Base-by-base conservation (phyloP, 2,888 invertebrate genomes). In the Minunthozetes semirufus region DNA sequence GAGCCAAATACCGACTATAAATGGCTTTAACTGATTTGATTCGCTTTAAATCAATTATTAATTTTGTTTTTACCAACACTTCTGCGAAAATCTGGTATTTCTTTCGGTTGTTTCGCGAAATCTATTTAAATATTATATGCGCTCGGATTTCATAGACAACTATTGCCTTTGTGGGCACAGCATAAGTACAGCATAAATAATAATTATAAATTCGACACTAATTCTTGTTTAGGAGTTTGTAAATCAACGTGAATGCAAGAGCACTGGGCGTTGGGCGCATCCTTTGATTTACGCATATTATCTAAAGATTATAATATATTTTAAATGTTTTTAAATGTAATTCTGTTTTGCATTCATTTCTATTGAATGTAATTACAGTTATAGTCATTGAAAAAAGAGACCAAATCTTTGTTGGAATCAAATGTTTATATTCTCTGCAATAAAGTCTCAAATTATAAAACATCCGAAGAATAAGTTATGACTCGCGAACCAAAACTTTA, bases 1-100 rank as follows among this genome's bases (percentile, higher is more conserved):
- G 15, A 19, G 53, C 46, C 46, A 48, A 48, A 53, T 19, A n/a
- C 3, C 53, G 53, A 53, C 53, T 53, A 53, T 53, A 53, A 66
- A 66, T 66, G 66, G n/a, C n/a, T 66, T 66, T 19, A 66, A 66
- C 66, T 33, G 66, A 66, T 66, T 66, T 38, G 66, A 38, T 66
- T 66, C 66, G 66, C 66, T 33, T 66, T 66, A 38, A 66, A 33
- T 66, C 66, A 66, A 66, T 38, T 59, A 59, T 59, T 25, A 59
- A 59, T 59, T 59, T 59, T 59, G 22, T 13, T 17, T 66, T 38
- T 29, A 8, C 33, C 19, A 25, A n/a, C 13, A 59, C 22, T 59
- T 33, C 33, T 33, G 4, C 4, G 19, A 11, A 50, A 50, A 50
- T 50, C 50, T 50, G 17, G 19, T n/a, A 3, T 19, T 50, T 50